Evolutionary conservation across 1,140 invertebrate species (phyloP), one percentile per base, ranked within the genome.

Genomic region (Venturia canescens): DNA sequence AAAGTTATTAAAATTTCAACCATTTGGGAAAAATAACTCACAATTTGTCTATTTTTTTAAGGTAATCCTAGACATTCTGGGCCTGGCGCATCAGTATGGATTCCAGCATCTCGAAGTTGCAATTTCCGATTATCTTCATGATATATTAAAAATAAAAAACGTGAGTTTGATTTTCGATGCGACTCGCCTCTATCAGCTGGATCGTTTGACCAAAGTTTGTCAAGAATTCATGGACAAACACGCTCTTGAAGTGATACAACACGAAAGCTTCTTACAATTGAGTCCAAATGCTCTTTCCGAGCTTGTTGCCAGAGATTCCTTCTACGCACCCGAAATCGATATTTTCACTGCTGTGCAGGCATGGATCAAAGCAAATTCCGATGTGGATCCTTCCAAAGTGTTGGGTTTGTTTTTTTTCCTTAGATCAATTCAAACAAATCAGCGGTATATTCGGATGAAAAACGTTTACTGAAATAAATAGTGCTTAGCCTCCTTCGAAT

Each of bases 291-390:
- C 96, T 3, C 88, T 98, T 23, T 95, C 95, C 84, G 96, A 97
- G 88, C 93, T 99, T n/a, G 93, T 99, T 50, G 94, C 95, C 70
- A 93, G 98, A 72, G 97, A 99, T 92, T 99, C 98, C 0, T 99
- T 99, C 92, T 99, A 97, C 93, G 98, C 97, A 0, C 95, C 96
- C 5, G 98, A 99, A 92, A 96, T 98, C 29, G 96, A 99, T 85
- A 99, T 99, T 82, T 99, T 99, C 91, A 93, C 94, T 85, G 96
- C 97, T 9, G 96, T 99, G 2, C 94, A 94, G 87, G 93, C 94
- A 70, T 99, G 98, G 98, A 96, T 96, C 80, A 95, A 94, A 87
- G 91, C 95, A 84, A 94, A 99, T 94, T 92, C 94, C 87, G 93
- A 94, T 83, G 84, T 94, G 29, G 94, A 96, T 84, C 87, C 92